Percentiles rank a stretch among this genome's conserved stretches.
Conservation (phyloP, 2,888 invertebrate species). For the Ectemnius cavifrons region DNA sequence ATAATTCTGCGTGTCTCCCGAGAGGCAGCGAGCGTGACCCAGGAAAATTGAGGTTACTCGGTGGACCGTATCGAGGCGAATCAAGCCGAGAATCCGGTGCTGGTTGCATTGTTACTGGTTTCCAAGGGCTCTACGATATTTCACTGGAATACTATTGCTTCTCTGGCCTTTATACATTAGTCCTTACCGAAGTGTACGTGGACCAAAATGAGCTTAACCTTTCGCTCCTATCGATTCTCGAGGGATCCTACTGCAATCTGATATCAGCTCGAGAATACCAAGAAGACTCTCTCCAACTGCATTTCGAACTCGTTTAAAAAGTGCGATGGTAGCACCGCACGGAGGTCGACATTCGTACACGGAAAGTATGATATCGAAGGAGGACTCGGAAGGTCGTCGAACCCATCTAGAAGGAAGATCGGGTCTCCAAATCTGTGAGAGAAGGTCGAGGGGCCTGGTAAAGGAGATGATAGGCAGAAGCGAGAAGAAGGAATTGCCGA, state of each 20-base stretch:
- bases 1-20: conserved; percentile 56
- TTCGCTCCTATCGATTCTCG: conserved; percentile 3
- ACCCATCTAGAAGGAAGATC: not conserved
- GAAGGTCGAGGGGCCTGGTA: not conserved
- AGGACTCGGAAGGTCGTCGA: conserved; percentile 20
- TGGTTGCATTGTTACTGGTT: conserved; percentile 45
- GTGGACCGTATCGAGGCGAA: conserved; percentile 58
- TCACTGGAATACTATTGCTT: conserved; percentile 12
- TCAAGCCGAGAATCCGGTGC: conserved; percentile 47
- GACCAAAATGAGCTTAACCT: not conserved
- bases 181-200: not conserved
- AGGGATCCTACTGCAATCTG: conserved; percentile 21
- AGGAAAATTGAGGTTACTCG: conserved; percentile 63
- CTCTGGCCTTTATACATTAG: conserved; percentile 5
- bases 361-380: conserved; percentile 34
- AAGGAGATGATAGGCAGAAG: not conserved
- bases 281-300: not conserved
- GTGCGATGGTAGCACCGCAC: conserved; percentile 19
- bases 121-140: conserved; percentile 26
- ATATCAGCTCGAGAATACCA: conserved; percentile 12
- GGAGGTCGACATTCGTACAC: too few relatives aligned
- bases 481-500: not conserved
- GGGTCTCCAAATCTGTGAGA: not conserved
- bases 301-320: conserved; percentile 28
- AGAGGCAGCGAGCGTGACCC: conserved; percentile 56